Percentiles rank a stretch among this genome's conserved stretches.
These are phyloP conservation scores for Coregonus suidteri DNA, from an alignment of 2,797 vertebrate genomes.

Conservation along the genomic window DNA sequence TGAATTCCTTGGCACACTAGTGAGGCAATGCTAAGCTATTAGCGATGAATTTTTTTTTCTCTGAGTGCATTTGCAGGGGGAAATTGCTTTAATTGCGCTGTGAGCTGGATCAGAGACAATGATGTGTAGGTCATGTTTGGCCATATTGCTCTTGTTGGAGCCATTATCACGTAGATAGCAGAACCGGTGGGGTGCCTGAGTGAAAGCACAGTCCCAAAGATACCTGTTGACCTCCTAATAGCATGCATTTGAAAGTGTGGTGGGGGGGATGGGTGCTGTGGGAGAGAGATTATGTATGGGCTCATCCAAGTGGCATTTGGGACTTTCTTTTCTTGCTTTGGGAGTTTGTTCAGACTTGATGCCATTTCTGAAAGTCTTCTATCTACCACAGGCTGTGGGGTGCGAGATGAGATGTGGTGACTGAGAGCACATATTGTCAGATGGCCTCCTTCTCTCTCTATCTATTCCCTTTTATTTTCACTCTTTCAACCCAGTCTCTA, in stretches of 20 bases:
- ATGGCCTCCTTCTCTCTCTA: neutral
- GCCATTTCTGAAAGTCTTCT: neutral
- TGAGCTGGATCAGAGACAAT: slow-evolving; percentile 34
- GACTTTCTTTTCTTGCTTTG: neutral
- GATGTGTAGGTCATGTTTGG: slow-evolving; percentile 42
- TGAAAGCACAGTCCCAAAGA: slow-evolving; percentile 11
- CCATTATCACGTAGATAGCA: slow-evolving; percentile 26
- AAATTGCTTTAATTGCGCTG: slow-evolving; percentile 45
- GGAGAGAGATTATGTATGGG: neutral
- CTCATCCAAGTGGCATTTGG: neutral
- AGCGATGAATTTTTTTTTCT: slow-evolving; percentile 11
- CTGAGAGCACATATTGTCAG: slow-evolving; percentile 1
- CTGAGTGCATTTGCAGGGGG: slow-evolving; percentile 30
- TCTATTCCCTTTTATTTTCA: neutral
- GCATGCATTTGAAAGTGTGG: neutral
- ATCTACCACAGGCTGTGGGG: neutral
- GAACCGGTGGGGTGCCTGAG: slow-evolving; percentile 13
- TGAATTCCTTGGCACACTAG: slow-evolving; percentile 34
- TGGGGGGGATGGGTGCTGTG: neutral
- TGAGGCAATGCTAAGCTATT: slow-evolving; percentile 22
- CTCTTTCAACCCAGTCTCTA: neutral
- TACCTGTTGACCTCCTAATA: slow-evolving; percentile 31
- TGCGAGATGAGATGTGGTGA: neutral
- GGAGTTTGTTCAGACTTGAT: neutral
- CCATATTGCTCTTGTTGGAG: slow-evolving; percentile 32